phyloP scores from a whole-genome alignment of 2,113 vertebrate genomes.

The Sapayoa aenigma region DNA sequence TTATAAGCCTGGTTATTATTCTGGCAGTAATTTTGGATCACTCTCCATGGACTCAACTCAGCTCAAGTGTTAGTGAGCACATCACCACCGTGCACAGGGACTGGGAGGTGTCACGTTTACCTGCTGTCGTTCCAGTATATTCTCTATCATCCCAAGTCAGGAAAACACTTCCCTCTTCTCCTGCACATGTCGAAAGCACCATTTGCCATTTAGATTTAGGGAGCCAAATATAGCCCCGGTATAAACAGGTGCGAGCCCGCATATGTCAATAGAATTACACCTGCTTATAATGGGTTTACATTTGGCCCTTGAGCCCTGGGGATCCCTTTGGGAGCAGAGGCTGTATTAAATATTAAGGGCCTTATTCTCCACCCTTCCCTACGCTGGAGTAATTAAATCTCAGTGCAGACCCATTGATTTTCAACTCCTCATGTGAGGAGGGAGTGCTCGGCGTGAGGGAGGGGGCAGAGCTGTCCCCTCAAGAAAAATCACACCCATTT shows the following conservation, averaged over 20 bases:
- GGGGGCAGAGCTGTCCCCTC: not conserved
- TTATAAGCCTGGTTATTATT: conserved; percentile 31
- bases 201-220: conserved; percentile 15
- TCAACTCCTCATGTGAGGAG: not conserved
- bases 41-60: not conserved
- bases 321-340: conserved; percentile 25
- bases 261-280: conserved; percentile 49
- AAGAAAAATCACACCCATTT: not conserved
- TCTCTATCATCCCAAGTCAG: not conserved
- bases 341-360: conserved; percentile 62
- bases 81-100: not conserved
- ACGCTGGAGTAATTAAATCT: conserved; percentile 27
- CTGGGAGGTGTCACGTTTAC: not conserved
- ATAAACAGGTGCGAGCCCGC: conserved; percentile 21
- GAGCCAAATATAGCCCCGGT: not conserved
- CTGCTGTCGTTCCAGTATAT: not conserved
- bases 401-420: conserved; percentile 28
- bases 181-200: not conserved
- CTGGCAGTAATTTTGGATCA: not conserved
- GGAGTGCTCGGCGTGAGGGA: not conserved
- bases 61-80: not conserved
- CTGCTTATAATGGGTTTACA: conserved; percentile 43
- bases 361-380: conserved; percentile 47
- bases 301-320: conserved; percentile 35
- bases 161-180: not conserved